phyloP scores from a whole-genome alignment of 2,888 invertebrate genomes.

The Drosophila longiperda region DNA sequence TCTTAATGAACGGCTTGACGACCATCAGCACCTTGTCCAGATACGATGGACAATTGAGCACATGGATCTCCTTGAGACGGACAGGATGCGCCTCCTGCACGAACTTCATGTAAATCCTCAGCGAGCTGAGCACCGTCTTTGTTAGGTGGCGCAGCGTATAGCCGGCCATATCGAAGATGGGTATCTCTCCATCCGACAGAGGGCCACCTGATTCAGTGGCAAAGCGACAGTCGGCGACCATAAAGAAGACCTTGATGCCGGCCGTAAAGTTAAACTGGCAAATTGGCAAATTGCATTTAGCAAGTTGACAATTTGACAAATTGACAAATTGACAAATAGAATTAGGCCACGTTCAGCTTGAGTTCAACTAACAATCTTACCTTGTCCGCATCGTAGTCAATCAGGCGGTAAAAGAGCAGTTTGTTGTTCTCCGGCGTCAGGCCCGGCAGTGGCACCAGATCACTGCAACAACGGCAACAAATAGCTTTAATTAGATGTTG shows the following conservation, averaged over 20 bases:
- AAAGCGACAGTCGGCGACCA: conserved; percentile 89
- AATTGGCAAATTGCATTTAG: conserved; percentile 4
- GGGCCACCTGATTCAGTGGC: conserved; percentile 85
- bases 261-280: conserved; percentile 88
- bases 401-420: conserved; percentile 88
- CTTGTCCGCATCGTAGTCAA: conserved; percentile 87
- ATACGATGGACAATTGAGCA: conserved; percentile 88
- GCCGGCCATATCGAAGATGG: conserved; percentile 90
- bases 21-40: conserved; percentile 88
- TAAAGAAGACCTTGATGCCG: conserved; percentile 89
- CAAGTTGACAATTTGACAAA: conserved; percentile 12
- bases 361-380: conserved; percentile 53
- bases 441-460: conserved; percentile 89
- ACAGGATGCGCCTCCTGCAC: conserved; percentile 91
- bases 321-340: conserved; percentile 8
- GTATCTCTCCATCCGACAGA: conserved; percentile 89
- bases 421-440: conserved; percentile 89
- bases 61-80: conserved; percentile 88
- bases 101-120: conserved; percentile 90
- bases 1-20: conserved; percentile 89
- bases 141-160: conserved; percentile 88
- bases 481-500: conserved; percentile 19
- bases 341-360: not conserved
- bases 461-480: conserved; percentile 85
- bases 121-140: conserved; percentile 87